phyloP scores from a whole-genome alignment of 2,797 vertebrate species.

The Lemur catta region DNA sequence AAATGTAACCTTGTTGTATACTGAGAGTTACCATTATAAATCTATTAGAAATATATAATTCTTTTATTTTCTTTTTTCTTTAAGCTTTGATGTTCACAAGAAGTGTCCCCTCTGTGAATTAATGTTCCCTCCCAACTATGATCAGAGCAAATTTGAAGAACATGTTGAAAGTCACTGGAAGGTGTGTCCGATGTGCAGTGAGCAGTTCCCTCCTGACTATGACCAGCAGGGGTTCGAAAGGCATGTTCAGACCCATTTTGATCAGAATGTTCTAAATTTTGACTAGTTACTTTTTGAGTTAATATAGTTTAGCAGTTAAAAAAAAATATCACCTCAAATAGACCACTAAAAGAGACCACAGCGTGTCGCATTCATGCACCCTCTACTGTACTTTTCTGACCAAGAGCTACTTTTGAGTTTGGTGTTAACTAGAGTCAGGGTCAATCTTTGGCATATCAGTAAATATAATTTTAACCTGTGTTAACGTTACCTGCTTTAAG shows the following conservation, averaged over 20 bases:
- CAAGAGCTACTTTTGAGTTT: constrained; percentile 58
- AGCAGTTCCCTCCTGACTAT: constrained; percentile 97
- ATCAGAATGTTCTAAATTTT: constrained; percentile 92
- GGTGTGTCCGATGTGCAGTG: constrained; percentile 97
- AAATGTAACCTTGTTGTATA: background rate
- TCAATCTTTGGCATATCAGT: constrained; percentile 50
- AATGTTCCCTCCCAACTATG: constrained; percentile 98
- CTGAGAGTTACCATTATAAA: background rate
- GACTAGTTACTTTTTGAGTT: constrained; percentile 83
- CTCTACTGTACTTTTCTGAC: constrained; percentile 54
- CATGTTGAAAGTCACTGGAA: constrained; percentile 99
- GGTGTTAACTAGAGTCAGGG: constrained; percentile 63
- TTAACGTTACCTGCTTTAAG: constrained; percentile 73
- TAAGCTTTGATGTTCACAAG: constrained; percentile 94
- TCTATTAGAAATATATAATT: constrained; percentile 42
- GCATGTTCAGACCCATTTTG: constrained; percentile 97
- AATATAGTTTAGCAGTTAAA: constrained; percentile 71
- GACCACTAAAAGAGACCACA: constrained; percentile 31
- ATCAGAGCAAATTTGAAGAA: constrained; percentile 98
- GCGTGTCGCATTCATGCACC: constrained; percentile 43
- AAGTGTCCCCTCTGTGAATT: constrained; percentile 96
- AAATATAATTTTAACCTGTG: constrained; percentile 70
- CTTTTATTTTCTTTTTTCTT: constrained; percentile 50
- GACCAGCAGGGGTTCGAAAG: constrained; percentile 97
- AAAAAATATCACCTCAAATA: constrained; percentile 47